phyloP scores from a whole-genome alignment of 2,797 vertebrate genomes.

The Anas acuta region DNA sequence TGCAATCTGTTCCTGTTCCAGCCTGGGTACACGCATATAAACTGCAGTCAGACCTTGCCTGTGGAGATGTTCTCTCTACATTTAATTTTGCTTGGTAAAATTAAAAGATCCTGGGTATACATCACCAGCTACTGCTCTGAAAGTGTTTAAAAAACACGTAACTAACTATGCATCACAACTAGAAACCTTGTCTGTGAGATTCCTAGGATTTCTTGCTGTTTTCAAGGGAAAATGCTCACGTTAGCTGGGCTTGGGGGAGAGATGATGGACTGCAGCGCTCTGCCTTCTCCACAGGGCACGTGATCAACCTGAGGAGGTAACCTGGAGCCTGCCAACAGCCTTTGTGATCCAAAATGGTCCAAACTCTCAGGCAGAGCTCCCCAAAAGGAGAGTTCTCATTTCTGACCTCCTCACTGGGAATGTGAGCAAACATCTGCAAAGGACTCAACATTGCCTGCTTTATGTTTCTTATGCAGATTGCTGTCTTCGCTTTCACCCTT shows the following conservation, averaged over 20 bases:
- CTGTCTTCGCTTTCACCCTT: background rate
- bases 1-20: background rate
- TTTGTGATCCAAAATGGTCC: background rate
- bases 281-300: background rate
- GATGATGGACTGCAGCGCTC: background rate
- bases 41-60: constrained; percentile 1
- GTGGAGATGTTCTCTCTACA: background rate
- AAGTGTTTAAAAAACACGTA: background rate
- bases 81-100: constrained; percentile 29
- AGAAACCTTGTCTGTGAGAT: background rate
- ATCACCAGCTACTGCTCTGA: background rate
- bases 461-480: background rate
- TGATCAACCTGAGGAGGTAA: background rate
- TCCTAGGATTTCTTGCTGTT: background rate
- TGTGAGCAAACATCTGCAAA: background rate
- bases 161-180: background rate
- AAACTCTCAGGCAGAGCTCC: background rate
- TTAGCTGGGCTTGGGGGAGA: background rate
- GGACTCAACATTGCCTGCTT: background rate
- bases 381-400: background rate
- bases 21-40: background rate
- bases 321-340: background rate
- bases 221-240: background rate
- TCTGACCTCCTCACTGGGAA: background rate
- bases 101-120: background rate